A percentile compares a stretch with the other conserved stretches of the same genome.
phyloP scores from a whole-genome alignment of 1,140 invertebrate genomes.

The Drosophila lini region DNA sequence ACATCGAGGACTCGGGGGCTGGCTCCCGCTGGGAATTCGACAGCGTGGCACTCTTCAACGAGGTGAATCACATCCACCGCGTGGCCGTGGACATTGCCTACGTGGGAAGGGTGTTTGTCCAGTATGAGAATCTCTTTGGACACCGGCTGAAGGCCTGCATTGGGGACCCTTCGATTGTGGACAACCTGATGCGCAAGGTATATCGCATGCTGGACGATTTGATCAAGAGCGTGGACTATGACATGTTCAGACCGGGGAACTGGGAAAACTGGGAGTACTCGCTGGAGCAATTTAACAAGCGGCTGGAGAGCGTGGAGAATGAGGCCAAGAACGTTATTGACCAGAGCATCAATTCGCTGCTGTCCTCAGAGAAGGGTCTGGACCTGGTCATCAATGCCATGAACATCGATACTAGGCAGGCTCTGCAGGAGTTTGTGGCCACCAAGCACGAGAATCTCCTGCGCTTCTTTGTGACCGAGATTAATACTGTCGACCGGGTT shows the following conservation, averaged over 20 bases:
- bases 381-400: slow-evolving; percentile 92
- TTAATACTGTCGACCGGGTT: slow-evolving; percentile 88
- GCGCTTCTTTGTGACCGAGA: slow-evolving; percentile 93
- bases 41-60: slow-evolving; percentile 90
- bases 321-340: slow-evolving; percentile 94
- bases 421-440: slow-evolving; percentile 89
- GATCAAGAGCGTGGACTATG: slow-evolving; percentile 91
- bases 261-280: slow-evolving; percentile 93
- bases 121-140: slow-evolving; percentile 96
- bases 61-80: slow-evolving; percentile 92
- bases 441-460: slow-evolving; percentile 94
- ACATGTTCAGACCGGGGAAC: slow-evolving; percentile 91
- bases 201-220: slow-evolving; percentile 87
- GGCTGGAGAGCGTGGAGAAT: slow-evolving; percentile 90
- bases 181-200: slow-evolving; percentile 89
- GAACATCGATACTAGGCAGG: slow-evolving; percentile 89
- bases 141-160: slow-evolving; percentile 93
- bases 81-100: slow-evolving; percentile 92
- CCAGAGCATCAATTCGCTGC: slow-evolving; percentile 91
- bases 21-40: slow-evolving; percentile 96
- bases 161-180: slow-evolving; percentile 92
- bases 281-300: slow-evolving; percentile 90
- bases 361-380: slow-evolving; percentile 92
- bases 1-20: slow-evolving; percentile 92
- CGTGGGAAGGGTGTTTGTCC: slow-evolving; percentile 90